Evolutionary conservation across 1,140 invertebrate genomes (phyloP).

Genomic region (Eriosoma lanigerum): DNA sequence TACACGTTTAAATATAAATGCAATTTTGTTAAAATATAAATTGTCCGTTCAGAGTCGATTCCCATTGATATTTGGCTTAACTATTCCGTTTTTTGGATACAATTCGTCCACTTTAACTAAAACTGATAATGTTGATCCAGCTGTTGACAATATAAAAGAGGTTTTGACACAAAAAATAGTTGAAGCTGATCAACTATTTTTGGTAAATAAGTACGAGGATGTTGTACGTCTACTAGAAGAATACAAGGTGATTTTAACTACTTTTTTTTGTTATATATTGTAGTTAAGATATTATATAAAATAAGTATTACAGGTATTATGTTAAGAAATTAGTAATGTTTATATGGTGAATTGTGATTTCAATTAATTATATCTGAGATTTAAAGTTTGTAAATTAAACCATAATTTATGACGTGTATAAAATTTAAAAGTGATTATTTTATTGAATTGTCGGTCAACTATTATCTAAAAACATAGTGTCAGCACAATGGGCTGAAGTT

Average conservation of each 20-base stretch:
- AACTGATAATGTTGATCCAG: not conserved
- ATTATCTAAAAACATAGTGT: too few relatives aligned
- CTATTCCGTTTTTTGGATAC: constrained; percentile 20
- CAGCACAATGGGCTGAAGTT: too few relatives aligned
- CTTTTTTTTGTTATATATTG: not conserved
- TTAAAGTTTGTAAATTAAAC: too few relatives aligned
- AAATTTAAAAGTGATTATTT: too few relatives aligned
- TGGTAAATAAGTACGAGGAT: constrained; percentile 45
- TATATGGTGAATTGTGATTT: too few relatives aligned
- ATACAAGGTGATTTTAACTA: constrained; percentile 25
- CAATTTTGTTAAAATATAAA: not conserved
- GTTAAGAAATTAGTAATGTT: too few relatives aligned
- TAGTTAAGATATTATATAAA: too few relatives aligned
- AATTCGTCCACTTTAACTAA: not conserved
- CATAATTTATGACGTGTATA: too few relatives aligned
- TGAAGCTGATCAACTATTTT: constrained; percentile 44
- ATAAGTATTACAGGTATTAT: too few relatives aligned
- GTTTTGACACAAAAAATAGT: constrained; percentile 5
- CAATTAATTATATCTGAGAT: too few relatives aligned
- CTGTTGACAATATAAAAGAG: not conserved
- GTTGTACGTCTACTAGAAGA: constrained; percentile 26
- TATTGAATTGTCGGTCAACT: too few relatives aligned
- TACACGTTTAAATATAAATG: not conserved
- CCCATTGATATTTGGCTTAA: not conserved
- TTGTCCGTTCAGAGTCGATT: not conserved